Conservation (phyloP, 1,140 invertebrate species). For the Cecropterus lyciades region DNA sequence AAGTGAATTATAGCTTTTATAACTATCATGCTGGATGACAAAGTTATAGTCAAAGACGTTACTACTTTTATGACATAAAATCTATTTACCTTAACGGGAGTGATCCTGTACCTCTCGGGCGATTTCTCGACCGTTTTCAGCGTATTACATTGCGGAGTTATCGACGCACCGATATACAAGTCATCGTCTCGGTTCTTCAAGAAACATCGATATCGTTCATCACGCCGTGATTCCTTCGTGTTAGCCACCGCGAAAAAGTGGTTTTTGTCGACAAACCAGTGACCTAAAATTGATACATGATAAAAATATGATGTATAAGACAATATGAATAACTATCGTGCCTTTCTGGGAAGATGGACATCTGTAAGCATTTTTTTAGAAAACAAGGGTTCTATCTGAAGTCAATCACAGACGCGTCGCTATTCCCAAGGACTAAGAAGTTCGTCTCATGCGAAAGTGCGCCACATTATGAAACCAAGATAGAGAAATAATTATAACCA, state of each 20-base stretch:
- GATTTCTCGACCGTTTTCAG: constrained; percentile 96
- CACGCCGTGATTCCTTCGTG: constrained; percentile 96
- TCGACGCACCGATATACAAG: constrained; percentile 93
- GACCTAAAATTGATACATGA: constrained; percentile 82
- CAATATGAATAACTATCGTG: background rate
- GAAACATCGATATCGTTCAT: constrained; percentile 97
- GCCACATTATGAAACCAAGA: no score
- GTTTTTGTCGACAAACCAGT: constrained; percentile 98
- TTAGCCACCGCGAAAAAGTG: constrained; percentile 98
- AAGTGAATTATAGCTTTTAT: no score
- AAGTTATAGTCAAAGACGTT: no score
- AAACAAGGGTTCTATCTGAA: no score
- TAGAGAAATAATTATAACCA: no score
- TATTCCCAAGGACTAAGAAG: no score
- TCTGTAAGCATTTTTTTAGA: no score
- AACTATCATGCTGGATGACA: no score
- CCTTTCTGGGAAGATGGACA: no score
- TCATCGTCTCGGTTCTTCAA: constrained; percentile 97
- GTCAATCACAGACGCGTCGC: no score
- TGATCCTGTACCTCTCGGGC: constrained; percentile 94
- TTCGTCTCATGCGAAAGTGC: no score
- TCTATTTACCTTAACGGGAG: constrained; percentile 87
- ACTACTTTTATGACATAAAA: background rate
- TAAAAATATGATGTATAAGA: background rate
- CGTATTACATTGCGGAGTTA: constrained; percentile 96